These are phyloP conservation scores for Dreissena rostriformis DNA, from an alignment of 1,140 invertebrate species.

Conservation along the genomic window DNA sequence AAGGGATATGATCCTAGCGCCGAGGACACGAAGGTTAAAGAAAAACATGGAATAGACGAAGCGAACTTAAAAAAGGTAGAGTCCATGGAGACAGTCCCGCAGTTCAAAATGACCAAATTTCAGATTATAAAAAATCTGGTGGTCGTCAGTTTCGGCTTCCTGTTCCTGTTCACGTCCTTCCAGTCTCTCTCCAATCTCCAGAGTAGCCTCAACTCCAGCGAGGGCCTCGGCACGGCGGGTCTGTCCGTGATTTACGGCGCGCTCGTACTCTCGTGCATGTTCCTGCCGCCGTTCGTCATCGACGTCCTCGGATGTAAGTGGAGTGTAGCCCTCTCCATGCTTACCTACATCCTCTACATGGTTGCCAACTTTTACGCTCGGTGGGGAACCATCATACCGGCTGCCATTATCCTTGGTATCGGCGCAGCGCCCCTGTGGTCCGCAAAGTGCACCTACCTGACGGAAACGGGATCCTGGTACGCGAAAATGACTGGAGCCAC, in stretches of 20 bases:
- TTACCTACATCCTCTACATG: slow-evolving; percentile 97
- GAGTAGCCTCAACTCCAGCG: slow-evolving; percentile 76
- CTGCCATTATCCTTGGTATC: slow-evolving; percentile 91
- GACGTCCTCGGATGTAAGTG: slow-evolving; percentile 94
- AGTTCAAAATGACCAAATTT: slow-evolving; percentile 58
- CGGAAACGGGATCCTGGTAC: slow-evolving; percentile 92
- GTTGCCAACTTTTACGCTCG: slow-evolving; percentile 91
- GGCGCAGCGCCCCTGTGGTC: slow-evolving; percentile 98
- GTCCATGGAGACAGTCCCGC: background rate
- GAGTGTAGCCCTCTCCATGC: slow-evolving; percentile 94
- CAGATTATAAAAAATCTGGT: slow-evolving; percentile 75
- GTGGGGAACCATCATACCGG: slow-evolving; percentile 93
- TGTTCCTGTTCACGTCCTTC: slow-evolving; percentile 78
- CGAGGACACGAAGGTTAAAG: too few species aligned
- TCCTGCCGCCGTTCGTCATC: slow-evolving; percentile 88
- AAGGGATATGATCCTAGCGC: too few species aligned
- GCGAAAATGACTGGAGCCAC: slow-evolving; percentile 83
- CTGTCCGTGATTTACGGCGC: slow-evolving; percentile 93
- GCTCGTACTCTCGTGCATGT: slow-evolving; percentile 94
- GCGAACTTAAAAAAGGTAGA: too few species aligned
- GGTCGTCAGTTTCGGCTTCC: slow-evolving; percentile 74
- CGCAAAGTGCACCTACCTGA: slow-evolving; percentile 97
- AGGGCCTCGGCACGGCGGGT: slow-evolving; percentile 70
- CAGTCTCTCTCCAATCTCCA: slow-evolving; percentile 77
- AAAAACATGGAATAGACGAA: too few species aligned